phyloP scores from a whole-genome alignment of 2,113 vertebrate species.

The Petaurus breviceps region DNA sequence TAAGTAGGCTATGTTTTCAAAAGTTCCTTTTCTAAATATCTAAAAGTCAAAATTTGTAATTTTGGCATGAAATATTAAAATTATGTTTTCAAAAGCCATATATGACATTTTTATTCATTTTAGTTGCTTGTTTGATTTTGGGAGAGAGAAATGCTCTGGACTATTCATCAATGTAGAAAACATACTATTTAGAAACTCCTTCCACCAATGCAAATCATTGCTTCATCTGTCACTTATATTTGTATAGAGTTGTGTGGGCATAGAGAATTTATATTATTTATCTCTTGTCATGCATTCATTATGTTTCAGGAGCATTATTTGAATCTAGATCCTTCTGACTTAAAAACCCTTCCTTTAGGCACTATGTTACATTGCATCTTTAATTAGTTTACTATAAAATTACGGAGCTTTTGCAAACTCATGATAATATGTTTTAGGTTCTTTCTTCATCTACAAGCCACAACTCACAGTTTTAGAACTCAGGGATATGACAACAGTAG shows the following conservation, averaged over 20 bases:
- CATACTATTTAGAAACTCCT: background rate
- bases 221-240: background rate
- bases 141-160: background rate
- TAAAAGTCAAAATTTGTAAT: background rate
- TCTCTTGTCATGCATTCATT: background rate
- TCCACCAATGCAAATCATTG: background rate
- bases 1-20: background rate
- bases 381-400: background rate
- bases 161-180: background rate
- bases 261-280: background rate
- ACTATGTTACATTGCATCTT: background rate
- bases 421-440: background rate
- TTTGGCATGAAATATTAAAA: background rate
- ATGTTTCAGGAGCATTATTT: background rate
- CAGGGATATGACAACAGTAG: background rate
- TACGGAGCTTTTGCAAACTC: background rate
- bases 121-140: background rate
- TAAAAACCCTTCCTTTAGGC: background rate
- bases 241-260: background rate
- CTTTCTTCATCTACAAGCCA: background rate
- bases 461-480: background rate
- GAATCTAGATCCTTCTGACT: background rate
- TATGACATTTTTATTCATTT: background rate
- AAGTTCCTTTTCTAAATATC: background rate
- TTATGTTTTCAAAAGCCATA: background rate